Base-by-base conservation (phyloP, 2,113 vertebrate species). In the Heterotilapia buettikoferi region DNA sequence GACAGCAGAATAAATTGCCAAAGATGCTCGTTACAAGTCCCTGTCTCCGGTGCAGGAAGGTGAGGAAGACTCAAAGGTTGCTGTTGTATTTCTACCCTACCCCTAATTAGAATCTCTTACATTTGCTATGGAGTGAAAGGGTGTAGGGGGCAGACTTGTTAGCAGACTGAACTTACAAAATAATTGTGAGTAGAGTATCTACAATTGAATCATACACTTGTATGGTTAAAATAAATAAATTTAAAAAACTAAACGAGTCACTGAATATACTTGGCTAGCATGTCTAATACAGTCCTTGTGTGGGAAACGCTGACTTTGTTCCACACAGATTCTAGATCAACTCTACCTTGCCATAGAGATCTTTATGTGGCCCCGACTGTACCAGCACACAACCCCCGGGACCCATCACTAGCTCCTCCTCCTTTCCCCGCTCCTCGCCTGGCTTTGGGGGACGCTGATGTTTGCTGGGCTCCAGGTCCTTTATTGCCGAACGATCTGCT, bases 261-360 rank as follows among this genome's bases (percentile, higher is more conserved):
- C 40, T 19, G 24, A 78, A 78, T 31, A 31, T n/a, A 78, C 6
- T 78, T 31, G 24, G 71, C 26, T 1, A 78, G 10, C 45, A 29
- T 19, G 71, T 31, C 45, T 31, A 31, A 78, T 13, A 11, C 21
- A 31, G 26, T 50, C 1, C 9, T 50, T 31, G 45, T 19, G 71
- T 78, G 10, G 16, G 45, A 78, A 78, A 50, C 5, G 45, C 43
- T 31, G 71, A 31, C 26, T 78, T 78, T 31, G 71, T 78, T n/a
- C 26, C 71, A 47, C 9, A 57, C 10, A 68, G 24, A 56, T 80
- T 61, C 38, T 43, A 52, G 40, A 52, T 61, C 3, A 50, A 19
- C 45, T 33, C 21, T 90, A 98, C 98, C 96, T 98, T 98, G 38
- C 97, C 98, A 18, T 98, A 98, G 3, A 97, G 93, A 1, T 97